Evolutionary conservation across 2,888 invertebrate species (phyloP), one percentile per base, ranked within the genome.

Genomic region (Meteorus colon): DNA sequence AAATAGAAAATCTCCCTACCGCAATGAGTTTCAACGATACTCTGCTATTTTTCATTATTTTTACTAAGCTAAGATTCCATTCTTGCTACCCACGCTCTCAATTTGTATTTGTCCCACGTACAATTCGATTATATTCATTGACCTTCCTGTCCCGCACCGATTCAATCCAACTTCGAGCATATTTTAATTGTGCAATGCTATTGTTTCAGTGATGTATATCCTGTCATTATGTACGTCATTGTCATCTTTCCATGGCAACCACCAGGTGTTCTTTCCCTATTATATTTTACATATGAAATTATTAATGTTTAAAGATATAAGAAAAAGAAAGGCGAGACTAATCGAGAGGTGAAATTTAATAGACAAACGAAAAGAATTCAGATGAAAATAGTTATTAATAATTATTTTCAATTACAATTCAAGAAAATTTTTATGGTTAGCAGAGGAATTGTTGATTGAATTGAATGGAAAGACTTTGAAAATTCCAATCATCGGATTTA

Each of bases 1-100:
- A 68, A 73, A 74, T 75, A 66, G 74, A 74, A 69, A 73, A 66
- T 66, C 66, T 41, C 12, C 19, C 16, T 66, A 66, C 27, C 45
- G 41, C 41, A 41, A 27, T 24, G 14, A 41, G 4, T 63, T 31
- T 55, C 5, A 55, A 55, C 19, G 10, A 55, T 55, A 55, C 24
- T 55, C 19, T 55, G 6, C 6, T 24, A n/a, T 55, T 19, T 4
- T 19, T 55, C n/a, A 51, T 51, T 59, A 66, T 48, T 24, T 41
- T 48, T 45, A 4, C 27, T 27, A 48, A 37, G 63, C 24, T 60
- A 34, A 6, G 45, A 55, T 55, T 55, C n/a, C 48, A 45, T 63
- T 24, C 45, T 8, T 27, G 10, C 51, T 62, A 63, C 24, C 31
- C 45, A 72, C 51, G 45, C 34, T 29, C 45, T 2, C 45, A 37